Conservation (phyloP, 2,888 invertebrate genomes). For the Scaeva pyrastri region DNA sequence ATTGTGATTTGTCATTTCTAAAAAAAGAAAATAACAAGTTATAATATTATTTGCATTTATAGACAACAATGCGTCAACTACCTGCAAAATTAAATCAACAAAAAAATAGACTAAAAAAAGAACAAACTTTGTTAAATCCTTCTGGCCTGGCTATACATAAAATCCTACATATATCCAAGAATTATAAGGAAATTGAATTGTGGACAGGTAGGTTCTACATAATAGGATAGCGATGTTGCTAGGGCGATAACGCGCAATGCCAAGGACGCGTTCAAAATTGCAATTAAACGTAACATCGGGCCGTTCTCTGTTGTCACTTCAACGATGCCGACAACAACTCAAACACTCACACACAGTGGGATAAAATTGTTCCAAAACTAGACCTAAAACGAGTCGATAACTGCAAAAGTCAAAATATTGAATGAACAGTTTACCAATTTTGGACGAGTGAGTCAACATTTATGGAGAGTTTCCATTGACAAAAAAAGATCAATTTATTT, state of each 20-base stretch:
- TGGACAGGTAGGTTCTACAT: conserved; percentile 25
- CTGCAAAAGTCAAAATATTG: too few relatives aligned
- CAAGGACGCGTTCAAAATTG: conserved; percentile 58
- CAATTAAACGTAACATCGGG: conserved; percentile 51
- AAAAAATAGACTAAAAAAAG: neutral
- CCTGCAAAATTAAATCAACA: conserved; percentile 19
- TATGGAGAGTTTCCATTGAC: too few relatives aligned
- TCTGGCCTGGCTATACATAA: neutral
- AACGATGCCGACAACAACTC: neutral
- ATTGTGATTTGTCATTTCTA: neutral
- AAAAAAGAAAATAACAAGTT: neutral
- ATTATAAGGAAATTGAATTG: conserved; percentile 34
- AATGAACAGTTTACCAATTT: too few relatives aligned
- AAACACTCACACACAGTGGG: neutral
- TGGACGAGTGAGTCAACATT: too few relatives aligned
- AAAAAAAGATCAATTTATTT: too few relatives aligned
- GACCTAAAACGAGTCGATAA: neutral
- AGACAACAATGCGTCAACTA: conserved; percentile 21
- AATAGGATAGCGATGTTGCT: conserved; percentile 4
- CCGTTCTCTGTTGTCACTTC: conserved; percentile 6
- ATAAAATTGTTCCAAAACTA: neutral
- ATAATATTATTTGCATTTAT: conserved; percentile 11
- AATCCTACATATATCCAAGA: neutral
- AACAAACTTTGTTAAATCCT: neutral
- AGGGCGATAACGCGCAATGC: conserved; percentile 47